A percentile compares a stretch with the other conserved stretches of the same genome.
Evolutionary conservation across 2,113 vertebrate species (phyloP).

Genomic region (Benitochromis conjunctus): DNA sequence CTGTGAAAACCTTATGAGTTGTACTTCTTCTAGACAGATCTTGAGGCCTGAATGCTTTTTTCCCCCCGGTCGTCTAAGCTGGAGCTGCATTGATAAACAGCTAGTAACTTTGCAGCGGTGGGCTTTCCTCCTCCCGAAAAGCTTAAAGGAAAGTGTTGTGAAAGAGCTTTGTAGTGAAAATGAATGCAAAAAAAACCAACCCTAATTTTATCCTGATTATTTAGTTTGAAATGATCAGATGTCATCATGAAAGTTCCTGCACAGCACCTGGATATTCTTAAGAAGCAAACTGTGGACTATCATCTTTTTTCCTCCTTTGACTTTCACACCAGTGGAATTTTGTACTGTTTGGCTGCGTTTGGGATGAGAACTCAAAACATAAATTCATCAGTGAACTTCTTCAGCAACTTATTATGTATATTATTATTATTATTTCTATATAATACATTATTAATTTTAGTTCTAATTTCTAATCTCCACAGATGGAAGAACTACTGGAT

Average conservation of each 20-base stretch:
- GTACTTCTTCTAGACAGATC: no score
- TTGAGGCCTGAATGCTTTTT: no score
- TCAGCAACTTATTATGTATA: neutral
- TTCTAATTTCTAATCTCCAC: neutral
- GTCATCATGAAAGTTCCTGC: neutral
- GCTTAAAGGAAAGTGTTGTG: neutral
- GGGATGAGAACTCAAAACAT: fast-evolving
- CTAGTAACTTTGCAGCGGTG: neutral
- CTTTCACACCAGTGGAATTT: fast-evolving
- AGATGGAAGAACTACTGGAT: slow-evolving; percentile 99
- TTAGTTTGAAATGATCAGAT: neutral
- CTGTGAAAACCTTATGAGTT: neutral
- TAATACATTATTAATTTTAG: neutral
- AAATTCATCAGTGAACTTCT: neutral
- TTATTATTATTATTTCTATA: neutral
- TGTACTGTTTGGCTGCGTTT: neutral
- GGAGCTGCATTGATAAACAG: neutral
- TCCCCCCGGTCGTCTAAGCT: no score
- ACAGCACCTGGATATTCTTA: fast-evolving
- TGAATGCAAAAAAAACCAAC: neutral
- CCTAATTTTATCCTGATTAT: neutral
- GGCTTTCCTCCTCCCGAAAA: no score
- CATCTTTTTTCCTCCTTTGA: neutral
- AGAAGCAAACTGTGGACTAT: neutral
- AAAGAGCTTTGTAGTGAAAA: neutral